Evolutionary conservation across 2,113 vertebrate genomes (phyloP).

Genomic region (Mesocricetus auratus): DNA sequence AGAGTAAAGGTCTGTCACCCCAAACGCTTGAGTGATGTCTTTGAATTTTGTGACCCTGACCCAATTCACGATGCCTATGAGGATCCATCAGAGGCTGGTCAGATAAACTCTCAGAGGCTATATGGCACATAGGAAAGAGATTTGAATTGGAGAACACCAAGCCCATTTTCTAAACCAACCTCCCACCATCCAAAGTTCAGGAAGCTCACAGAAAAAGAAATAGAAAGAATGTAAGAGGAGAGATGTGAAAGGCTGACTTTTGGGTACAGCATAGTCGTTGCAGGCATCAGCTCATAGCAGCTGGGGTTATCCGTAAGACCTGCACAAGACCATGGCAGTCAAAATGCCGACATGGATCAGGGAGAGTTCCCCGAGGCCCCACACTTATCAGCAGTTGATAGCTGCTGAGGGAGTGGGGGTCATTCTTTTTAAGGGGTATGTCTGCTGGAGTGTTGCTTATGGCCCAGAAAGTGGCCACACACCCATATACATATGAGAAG

Average conservation of each 20-base stretch:
- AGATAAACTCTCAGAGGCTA: background rate
- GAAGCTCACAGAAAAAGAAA: background rate
- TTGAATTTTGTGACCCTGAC: background rate
- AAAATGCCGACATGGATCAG: background rate
- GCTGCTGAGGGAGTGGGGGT: background rate
- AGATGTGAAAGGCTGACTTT: background rate
- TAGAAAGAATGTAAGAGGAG: no score
- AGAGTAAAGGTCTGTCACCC: background rate
- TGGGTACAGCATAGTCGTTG: rapidly evolving
- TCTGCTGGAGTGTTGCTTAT: background rate
- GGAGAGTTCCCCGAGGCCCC: no score
- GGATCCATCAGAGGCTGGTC: background rate
- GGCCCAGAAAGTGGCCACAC: background rate
- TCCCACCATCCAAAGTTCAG: background rate
- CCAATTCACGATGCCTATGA: no score
- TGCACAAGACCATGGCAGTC: background rate
- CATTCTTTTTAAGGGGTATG: background rate
- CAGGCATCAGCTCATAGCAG: background rate
- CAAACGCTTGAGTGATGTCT: background rate
- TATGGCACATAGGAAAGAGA: background rate
- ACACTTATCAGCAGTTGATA: no score
- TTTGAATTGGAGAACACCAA: no score
- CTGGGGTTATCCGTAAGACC: background rate
- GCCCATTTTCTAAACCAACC: background rate
- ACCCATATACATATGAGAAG: background rate